Conservation (phyloP, 2,113 vertebrate genomes). For the Nesoenas mayeri region DNA sequence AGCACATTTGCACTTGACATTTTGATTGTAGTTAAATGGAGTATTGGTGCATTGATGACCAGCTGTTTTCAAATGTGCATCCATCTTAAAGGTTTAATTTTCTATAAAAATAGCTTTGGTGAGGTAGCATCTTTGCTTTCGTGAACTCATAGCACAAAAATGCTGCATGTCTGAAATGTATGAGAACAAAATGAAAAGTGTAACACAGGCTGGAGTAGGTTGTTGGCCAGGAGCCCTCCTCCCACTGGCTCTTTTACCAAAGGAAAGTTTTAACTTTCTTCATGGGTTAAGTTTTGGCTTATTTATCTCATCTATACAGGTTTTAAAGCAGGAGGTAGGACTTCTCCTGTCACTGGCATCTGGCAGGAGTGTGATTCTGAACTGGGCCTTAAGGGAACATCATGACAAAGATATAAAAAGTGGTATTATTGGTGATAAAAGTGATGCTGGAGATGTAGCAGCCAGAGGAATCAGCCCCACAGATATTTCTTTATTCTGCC, state of each 20-base stretch:
- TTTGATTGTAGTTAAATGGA: neutral
- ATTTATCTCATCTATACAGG: neutral
- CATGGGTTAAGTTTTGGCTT: neutral
- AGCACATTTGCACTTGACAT: neutral
- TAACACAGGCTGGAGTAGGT: neutral
- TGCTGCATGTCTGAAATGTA: neutral
- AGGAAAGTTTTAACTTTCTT: neutral
- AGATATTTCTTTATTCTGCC: neutral
- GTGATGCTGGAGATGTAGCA: neutral
- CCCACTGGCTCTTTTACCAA: neutral
- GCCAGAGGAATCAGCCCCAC: neutral
- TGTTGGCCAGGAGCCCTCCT: neutral
- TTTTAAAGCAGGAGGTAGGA: neutral
- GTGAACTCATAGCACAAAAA: neutral
- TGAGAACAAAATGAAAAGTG: neutral
- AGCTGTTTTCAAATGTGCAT: slow-evolving; percentile 4
- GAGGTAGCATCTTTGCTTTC: neutral
- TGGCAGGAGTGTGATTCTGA: neutral
- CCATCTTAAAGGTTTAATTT: neutral
- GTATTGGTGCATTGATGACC: neutral
- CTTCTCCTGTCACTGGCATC: neutral
- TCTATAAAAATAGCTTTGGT: neutral
- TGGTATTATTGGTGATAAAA: neutral
- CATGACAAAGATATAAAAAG: neutral
- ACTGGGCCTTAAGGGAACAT: neutral